Evolutionary conservation across 2,113 vertebrate species (phyloP), one percentile per base, ranked within the genome.

Genomic region (Halichoeres trimaculatus): DNA sequence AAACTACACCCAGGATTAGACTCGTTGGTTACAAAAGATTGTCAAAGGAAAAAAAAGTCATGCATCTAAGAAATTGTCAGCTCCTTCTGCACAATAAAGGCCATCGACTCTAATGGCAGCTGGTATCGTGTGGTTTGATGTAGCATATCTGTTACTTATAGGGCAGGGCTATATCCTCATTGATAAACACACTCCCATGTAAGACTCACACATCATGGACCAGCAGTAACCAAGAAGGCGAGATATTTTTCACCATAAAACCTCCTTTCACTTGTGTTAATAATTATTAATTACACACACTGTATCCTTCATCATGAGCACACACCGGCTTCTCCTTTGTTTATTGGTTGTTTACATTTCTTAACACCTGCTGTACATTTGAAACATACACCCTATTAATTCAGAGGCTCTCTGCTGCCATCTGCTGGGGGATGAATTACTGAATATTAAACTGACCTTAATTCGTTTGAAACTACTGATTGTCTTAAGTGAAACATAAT

Each of bases 381-480:
- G 34, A 10, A 17, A 8, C 14, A 40, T 41, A 45, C 47, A 70
- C 13, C 1, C 14, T 23, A 3, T 5, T 8, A 0, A 52, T 40
- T 34, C 23, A 10, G 2, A 51, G 48, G 41, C 59, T 14, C 66
- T 84, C 53, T 84, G 83, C 76, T 67, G 78, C 80, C 86, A 53
- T 13, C 86, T 87, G 35, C 67, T 82, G 80, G 7, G 16, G 0
- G 10, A 35, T n/a, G 45, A 22, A 61, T 20, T 52, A 40, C 52
- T 73, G 3, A 5, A 13, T 20, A 4, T 35, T 2, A 14, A 8
- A 16, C 45, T 13, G 45, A 19, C 17, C 43, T 45, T 14, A 6
- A 1, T 45, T 2, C 2, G 14, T 16, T 14, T 43, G 13, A 1
- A 10, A 13, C 38, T 5, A 43, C 13, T 43, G 14, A 43, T 43